These are phyloP conservation scores for Plectropomus leopardus DNA, from an alignment of 2,113 vertebrate genomes.

Conservation along the genomic window DNA sequence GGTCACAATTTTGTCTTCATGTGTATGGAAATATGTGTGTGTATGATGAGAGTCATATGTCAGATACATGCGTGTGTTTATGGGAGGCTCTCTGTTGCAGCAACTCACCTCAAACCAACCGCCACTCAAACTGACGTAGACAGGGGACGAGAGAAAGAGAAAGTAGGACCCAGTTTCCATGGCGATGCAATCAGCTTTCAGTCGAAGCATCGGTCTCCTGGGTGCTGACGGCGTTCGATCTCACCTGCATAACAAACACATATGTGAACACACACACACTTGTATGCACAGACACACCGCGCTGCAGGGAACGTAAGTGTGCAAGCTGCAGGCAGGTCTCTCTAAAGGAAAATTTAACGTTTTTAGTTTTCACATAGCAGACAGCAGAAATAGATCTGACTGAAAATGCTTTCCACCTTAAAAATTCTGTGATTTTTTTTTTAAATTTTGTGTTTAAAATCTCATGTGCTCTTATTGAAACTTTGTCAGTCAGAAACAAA, in stretches of 20 bases:
- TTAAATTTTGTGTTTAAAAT: too few relatives aligned
- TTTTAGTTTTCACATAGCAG: not conserved
- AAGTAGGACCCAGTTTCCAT: constrained; percentile 81
- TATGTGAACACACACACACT: constrained; percentile 12
- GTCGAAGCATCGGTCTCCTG: constrained; percentile 57
- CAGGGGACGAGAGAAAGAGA: constrained; percentile 50
- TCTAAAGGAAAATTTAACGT: not conserved
- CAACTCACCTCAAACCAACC: constrained; percentile 65
- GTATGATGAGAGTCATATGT: not conserved
- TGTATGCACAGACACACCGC: not conserved
- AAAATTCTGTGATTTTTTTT: not conserved
- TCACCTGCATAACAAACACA: constrained; percentile 59
- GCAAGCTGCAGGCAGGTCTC: not conserved
- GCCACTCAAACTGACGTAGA: constrained; percentile 65
- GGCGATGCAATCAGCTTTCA: constrained; percentile 79
- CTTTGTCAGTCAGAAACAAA: constrained; percentile 1
- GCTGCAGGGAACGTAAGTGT: not conserved
- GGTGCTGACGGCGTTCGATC: constrained; percentile 49
- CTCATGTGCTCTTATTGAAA: too few relatives aligned
- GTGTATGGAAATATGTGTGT: not conserved
- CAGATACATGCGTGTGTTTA: not conserved
- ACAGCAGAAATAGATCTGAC: not conserved
- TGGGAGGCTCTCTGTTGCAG: not conserved
- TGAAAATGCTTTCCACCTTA: not conserved
- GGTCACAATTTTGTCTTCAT: not conserved